Percentiles rank a stretch among this genome's conserved stretches.
phyloP scores from a whole-genome alignment of 2,888 invertebrate species.

The Formica aserva region DNA sequence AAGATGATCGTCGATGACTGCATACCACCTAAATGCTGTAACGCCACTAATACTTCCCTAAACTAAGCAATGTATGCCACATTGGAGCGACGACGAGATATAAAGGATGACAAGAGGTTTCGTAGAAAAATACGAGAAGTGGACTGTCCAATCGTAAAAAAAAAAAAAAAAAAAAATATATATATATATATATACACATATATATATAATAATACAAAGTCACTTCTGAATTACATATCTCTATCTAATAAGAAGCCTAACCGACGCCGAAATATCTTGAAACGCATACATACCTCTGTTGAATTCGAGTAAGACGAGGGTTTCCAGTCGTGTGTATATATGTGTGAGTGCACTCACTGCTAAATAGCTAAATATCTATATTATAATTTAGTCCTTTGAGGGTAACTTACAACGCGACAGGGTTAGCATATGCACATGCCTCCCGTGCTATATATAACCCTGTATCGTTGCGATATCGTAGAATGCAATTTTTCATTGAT shows the following conservation, averaged over 20 bases:
- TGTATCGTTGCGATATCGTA: conserved; percentile 72
- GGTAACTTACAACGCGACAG: conserved; percentile 74
- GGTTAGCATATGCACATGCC: conserved; percentile 61
- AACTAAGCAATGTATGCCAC: conserved; percentile 57
- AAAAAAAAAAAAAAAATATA: background rate
- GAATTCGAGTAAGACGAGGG: conserved; percentile 73
- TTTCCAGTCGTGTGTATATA: conserved; percentile 45
- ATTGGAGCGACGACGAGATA: conserved; percentile 51
- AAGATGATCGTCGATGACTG: conserved; percentile 76
- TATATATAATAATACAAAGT: background rate
- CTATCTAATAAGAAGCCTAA: conserved; percentile 79
- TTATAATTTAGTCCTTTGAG: conserved; percentile 78
- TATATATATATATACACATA: background rate
- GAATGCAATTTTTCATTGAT: conserved; percentile 65
- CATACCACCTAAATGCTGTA: conserved; percentile 83
- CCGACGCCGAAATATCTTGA: conserved; percentile 81
- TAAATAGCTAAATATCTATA: conserved; percentile 84
- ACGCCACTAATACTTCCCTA: conserved; percentile 76
- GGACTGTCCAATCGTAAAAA: background rate
- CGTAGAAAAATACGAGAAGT: conserved; percentile 11
- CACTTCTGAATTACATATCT: conserved; percentile 18
- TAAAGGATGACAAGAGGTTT: conserved; percentile 42
- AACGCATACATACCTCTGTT: conserved; percentile 84
- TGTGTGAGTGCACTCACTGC: conserved; percentile 79
- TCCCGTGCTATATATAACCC: conserved; percentile 61